phyloP scores from a whole-genome alignment of 2,113 vertebrate species.

The Colius striatus region DNA sequence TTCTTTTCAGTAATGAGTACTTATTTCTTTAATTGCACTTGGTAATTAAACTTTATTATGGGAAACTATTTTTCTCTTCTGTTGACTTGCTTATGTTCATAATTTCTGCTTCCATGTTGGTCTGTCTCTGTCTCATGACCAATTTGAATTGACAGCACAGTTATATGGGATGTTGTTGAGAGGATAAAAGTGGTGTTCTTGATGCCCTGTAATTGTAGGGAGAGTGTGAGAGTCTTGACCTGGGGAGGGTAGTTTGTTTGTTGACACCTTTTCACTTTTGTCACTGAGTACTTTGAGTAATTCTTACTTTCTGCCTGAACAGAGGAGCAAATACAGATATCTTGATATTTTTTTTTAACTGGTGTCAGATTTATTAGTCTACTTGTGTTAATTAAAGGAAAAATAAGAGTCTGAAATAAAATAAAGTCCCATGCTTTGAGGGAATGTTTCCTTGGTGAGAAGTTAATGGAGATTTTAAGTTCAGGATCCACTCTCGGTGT shows the following conservation, averaged over 20 bases:
- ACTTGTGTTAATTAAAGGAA: not conserved
- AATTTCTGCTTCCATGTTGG: not conserved
- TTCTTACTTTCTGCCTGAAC: not conserved
- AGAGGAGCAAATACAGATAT: not conserved
- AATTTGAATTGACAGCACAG: not conserved
- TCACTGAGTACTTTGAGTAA: fast-evolving
- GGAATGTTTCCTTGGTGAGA: not conserved
- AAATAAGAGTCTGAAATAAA: not conserved
- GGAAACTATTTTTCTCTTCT: not conserved
- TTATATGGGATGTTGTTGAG: not conserved
- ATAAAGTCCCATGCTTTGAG: not conserved
- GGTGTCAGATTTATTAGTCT: not conserved
- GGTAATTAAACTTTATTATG: constrained; percentile 27
- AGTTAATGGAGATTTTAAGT: not conserved
- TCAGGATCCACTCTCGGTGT: not conserved
- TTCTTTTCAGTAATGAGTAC: not conserved
- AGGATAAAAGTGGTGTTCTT: fast-evolving
- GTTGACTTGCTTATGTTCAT: not conserved
- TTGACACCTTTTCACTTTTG: not conserved
- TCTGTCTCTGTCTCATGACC: not conserved
- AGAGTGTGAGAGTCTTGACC: not conserved
- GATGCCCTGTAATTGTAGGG: not conserved
- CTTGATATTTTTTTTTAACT: not conserved
- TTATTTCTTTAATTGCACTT: constrained; percentile 68
- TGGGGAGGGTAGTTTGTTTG: not conserved